These are phyloP conservation scores for Anagyrus pseudococci DNA, from an alignment of 2,888 invertebrate species.

Conservation along the genomic window DNA sequence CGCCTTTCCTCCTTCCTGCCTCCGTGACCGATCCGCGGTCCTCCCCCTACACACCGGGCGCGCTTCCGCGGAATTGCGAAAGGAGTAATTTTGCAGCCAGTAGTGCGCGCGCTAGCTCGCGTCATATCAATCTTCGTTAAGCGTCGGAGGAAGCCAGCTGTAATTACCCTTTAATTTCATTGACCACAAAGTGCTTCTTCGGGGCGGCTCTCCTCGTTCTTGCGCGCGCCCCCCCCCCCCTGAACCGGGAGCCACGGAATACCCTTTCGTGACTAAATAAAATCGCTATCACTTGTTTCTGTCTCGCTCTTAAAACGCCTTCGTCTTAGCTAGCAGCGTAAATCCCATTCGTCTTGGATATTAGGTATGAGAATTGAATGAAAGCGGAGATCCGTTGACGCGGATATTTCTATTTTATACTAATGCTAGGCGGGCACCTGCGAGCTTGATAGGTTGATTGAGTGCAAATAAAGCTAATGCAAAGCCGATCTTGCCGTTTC, in stretches of 20 bases:
- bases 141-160: conserved; percentile 41
- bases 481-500: too few relatives aligned
- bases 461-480: too few relatives aligned
- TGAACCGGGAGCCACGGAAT: conserved; percentile 33
- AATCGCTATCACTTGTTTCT: conserved; percentile 20
- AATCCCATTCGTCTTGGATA: too few relatives aligned
- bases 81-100: conserved; percentile 39
- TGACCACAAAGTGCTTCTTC: conserved; percentile 42
- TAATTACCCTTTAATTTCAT: conserved; percentile 48
- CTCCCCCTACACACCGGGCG: conserved; percentile 22
- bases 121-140: conserved; percentile 48
- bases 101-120: conserved; percentile 25
- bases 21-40: neutral
- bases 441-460: too few relatives aligned
- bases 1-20: neutral
- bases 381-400: too few relatives aligned
- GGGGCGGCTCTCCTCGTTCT: too few relatives aligned
- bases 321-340: neutral
- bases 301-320: neutral
- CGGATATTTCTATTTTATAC: too few relatives aligned
- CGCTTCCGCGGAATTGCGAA: conserved; percentile 33
- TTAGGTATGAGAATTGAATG: too few relatives aligned
- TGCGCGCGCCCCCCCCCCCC: neutral
- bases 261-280: conserved; percentile 36
- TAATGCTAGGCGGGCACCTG: too few relatives aligned